Evolutionary conservation across 1,140 invertebrate genomes (phyloP).

Genomic region (Drosophila trapezifrons): DNA sequence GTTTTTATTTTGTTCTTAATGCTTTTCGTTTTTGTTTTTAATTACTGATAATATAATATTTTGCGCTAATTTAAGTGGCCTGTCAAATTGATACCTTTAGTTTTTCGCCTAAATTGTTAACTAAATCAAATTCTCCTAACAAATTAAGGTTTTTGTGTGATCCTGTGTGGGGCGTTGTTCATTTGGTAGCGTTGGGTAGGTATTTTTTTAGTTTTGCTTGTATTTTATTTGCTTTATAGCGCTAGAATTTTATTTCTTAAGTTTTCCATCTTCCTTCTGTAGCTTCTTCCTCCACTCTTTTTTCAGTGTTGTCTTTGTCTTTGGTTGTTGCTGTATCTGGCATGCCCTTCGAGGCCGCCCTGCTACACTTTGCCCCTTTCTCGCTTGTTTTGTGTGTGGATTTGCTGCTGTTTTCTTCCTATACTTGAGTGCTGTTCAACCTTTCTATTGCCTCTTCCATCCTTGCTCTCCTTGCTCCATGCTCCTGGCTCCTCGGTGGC

Average conservation of each 20-base stretch:
- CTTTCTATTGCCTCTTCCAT: slow-evolving; percentile 6
- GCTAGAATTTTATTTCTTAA: slow-evolving; percentile 46
- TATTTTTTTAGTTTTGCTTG: slow-evolving; percentile 36
- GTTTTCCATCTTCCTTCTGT: slow-evolving; percentile 60
- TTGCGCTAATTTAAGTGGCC: slow-evolving; percentile 69
- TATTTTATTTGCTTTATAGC: slow-evolving; percentile 53
- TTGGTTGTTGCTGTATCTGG: slow-evolving; percentile 81
- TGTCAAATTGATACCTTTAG: slow-evolving; percentile 61
- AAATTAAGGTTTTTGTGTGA: slow-evolving; percentile 57
- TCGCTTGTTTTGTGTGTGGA: slow-evolving; percentile 51
- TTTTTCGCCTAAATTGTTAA: slow-evolving; percentile 66
- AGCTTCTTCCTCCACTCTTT: slow-evolving; percentile 34
- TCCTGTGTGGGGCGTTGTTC: slow-evolving; percentile 39
- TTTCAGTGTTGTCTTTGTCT: slow-evolving; percentile 60
- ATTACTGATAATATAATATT: slow-evolving; percentile 64
- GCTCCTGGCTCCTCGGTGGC: slow-evolving; percentile 25
- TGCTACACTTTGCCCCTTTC: slow-evolving; percentile 57
- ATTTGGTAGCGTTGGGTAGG: slow-evolving; percentile 71
- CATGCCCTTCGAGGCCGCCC: slow-evolving; percentile 42
- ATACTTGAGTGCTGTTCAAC: slow-evolving; percentile 12
- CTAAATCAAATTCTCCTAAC: slow-evolving; percentile 73
- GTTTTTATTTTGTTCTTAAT: slow-evolving; percentile 19
- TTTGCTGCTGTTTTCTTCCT: slow-evolving; percentile 26
- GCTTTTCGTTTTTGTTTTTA: slow-evolving; percentile 22
- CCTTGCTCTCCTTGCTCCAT: slow-evolving; percentile 33